A percentile compares a stretch with the other conserved stretches of the same genome.
Evolutionary conservation across 2,113 vertebrate genomes (phyloP).

Genomic region (mouse (Mus musculus)): DNA sequence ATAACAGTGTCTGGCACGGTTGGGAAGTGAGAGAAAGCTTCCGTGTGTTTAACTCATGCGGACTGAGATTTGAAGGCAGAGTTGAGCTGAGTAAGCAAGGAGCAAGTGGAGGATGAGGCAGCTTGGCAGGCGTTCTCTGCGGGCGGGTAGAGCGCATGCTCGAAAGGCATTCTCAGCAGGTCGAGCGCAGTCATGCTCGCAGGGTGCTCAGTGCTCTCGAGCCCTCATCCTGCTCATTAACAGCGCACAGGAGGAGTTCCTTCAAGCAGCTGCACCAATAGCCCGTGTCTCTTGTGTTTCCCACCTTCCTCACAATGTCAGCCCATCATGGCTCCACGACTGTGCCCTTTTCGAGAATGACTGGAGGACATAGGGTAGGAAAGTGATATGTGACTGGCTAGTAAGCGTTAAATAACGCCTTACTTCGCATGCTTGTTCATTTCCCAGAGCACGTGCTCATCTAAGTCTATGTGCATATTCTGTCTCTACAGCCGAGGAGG

Average conservation of each 20-base stretch:
- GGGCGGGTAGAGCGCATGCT: too few relatives aligned
- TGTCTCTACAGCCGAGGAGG: neutral
- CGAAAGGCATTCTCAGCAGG: neutral
- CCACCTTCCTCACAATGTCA: neutral
- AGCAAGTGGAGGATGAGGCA: fast-evolving
- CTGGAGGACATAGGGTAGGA: neutral
- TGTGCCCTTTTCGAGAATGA: neutral
- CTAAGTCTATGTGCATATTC: neutral
- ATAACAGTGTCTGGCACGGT: neutral
- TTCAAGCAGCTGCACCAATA: neutral
- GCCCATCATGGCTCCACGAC: neutral
- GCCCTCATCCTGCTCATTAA: neutral
- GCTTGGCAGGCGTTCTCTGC: neutral
- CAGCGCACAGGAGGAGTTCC: neutral
- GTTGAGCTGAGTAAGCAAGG: neutral
- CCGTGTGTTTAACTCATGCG: neutral
- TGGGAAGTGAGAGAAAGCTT: neutral
- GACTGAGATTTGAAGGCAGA: neutral
- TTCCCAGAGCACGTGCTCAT: neutral
- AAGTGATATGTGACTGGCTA: neutral
- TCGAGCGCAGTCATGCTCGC: too few relatives aligned
- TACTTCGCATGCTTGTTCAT: neutral
- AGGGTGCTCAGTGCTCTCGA: too few relatives aligned
- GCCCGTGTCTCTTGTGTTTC: neutral
- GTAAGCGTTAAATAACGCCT: neutral